A percentile compares a stretch with the other conserved stretches of the same genome.
Evolutionary conservation across 2,888 invertebrate species (phyloP).

Genomic region (Eretmocerus hayati): DNA sequence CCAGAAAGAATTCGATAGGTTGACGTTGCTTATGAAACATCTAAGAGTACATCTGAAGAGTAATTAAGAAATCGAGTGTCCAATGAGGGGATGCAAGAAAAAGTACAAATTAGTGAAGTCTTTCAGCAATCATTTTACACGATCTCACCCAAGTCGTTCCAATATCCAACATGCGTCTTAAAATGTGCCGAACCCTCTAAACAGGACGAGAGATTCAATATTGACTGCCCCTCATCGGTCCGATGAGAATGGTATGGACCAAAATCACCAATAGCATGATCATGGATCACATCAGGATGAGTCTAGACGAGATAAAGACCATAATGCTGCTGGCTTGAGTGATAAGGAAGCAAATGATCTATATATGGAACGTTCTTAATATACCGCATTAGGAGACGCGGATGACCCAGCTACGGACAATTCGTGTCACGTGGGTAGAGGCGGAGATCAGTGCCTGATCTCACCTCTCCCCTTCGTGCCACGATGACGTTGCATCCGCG

Average conservation of each 20-base stretch:
- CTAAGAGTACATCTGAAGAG: constrained; percentile 19
- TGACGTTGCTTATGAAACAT: constrained; percentile 13
- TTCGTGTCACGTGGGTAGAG: no score
- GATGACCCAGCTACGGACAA: no score
- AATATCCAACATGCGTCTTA: not conserved
- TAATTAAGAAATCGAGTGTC: constrained; percentile 12
- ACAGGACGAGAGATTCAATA: no score
- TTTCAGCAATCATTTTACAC: constrained; percentile 20
- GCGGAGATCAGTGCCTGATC: no score
- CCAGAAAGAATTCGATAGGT: constrained; percentile 7
- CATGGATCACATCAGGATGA: no score
- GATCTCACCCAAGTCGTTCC: constrained; percentile 11
- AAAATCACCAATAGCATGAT: not conserved
- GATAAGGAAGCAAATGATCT: not conserved
- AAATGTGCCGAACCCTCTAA: no score
- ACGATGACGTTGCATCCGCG: no score
- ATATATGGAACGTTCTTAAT: constrained; percentile 6
- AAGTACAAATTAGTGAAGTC: constrained; percentile 18
- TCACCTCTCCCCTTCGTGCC: no score
- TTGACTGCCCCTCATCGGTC: no score
- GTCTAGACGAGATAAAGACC: not conserved
- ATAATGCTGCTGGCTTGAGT: not conserved
- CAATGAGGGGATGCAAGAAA: constrained; percentile 9
- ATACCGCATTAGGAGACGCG: no score
- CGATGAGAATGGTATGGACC: not conserved